Evolutionary conservation across 2,888 invertebrate species (phyloP), one percentile per base, ranked within the genome.

Genomic region (Tachina lurida): DNA sequence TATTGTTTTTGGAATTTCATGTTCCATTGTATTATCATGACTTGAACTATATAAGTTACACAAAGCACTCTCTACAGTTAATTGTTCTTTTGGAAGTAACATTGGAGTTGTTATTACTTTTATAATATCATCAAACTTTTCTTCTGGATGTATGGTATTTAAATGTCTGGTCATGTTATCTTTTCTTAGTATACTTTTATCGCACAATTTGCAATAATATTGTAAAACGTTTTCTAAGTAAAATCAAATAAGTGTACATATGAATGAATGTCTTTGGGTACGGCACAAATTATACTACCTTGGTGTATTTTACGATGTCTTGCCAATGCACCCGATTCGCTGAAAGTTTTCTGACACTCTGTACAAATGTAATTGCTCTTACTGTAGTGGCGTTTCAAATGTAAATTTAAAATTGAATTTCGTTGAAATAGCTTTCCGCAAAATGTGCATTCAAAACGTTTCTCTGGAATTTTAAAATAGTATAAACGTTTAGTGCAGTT

Each of bases 161-260:
- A 96, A 94, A 91, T 97, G 97, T 0, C 97, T 94, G 84, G 95
- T 94, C 84, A 97, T 93, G 90, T 97, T 97, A 91, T 97, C 97
- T 90, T 96, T 96, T 83, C 97, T 93, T 62, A 95, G 93, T 90
- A 97, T 97, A 56, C 94, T 94, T 10, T 95, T 95, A 52, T 94
- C 94, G 91, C 97, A 97, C 41, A 95, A 94, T 86, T 94, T 94
- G 90, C 97, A 97, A 22, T 94, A 94, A 89, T 95, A 97, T 5
- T 95, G 95, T 88, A 95, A 95, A 7, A 94, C 94, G 89, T 73
- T 79, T 65, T 95, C 96, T 96, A 92, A 56, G 75, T 49, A 78
- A 31, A 73, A 62, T 41, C 10, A 62, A 22, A 19, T 60, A 41
- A 45, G 4, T 19, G 19, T 13, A 0, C 8, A 31, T 22, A 58